These are phyloP conservation scores for Acanthopagrus latus DNA, from an alignment of 2,797 vertebrate species.

Conservation along the genomic window DNA sequence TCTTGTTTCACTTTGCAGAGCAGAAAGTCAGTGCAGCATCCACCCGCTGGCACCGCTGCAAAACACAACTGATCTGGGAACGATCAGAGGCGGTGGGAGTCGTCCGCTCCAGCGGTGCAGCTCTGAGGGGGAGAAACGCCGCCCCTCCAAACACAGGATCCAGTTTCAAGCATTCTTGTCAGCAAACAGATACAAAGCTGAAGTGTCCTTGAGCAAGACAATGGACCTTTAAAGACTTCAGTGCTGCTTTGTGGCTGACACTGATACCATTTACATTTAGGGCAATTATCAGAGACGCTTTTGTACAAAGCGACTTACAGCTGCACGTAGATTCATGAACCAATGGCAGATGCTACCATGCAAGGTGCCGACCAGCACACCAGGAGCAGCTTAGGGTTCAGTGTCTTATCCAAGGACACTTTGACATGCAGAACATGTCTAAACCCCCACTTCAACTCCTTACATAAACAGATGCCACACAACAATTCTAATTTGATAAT, in stretches of 20 bases:
- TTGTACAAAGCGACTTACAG: no score
- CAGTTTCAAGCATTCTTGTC: conserved; percentile 44
- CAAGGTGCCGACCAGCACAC: no score
- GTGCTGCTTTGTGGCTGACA: conserved; percentile 9
- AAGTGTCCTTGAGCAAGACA: conserved; percentile 55
- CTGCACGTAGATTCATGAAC: no score
- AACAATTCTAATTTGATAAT: not conserved
- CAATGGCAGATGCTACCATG: no score
- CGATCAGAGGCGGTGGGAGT: conserved; percentile 40
- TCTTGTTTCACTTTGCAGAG: conserved; percentile 35
- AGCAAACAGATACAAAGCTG: conserved; percentile 25
- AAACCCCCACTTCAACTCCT: not conserved
- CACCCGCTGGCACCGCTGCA: conserved; percentile 30
- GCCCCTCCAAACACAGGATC: conserved; percentile 12
- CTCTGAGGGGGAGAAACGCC: conserved; percentile 14
- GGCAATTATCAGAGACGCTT: no score
- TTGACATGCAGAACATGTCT: no score
- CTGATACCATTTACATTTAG: conserved; percentile 1
- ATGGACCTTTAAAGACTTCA: conserved; percentile 7
- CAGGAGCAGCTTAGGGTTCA: no score
- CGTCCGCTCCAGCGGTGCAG: conserved; percentile 1
- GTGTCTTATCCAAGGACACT: no score
- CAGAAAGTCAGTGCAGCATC: conserved; percentile 4
- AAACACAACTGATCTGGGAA: conserved; percentile 55
- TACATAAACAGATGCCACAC: not conserved